phyloP scores from a whole-genome alignment of 2,113 vertebrate genomes.

The Caretta caretta region DNA sequence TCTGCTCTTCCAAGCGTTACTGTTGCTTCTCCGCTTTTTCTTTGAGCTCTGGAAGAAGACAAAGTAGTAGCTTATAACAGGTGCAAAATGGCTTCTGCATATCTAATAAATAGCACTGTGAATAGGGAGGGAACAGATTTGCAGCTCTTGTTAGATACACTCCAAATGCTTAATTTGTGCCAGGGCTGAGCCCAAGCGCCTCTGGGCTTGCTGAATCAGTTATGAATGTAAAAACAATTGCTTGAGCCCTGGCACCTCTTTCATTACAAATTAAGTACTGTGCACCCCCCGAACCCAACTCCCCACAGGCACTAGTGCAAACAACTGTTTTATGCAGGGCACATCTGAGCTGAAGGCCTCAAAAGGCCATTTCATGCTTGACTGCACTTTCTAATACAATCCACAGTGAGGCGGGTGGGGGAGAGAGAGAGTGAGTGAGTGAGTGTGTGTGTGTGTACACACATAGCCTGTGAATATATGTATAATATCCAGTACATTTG shows the following conservation, averaged over 20 bases:
- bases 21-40: not conserved
- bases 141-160: not conserved
- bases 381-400: conserved; percentile 80
- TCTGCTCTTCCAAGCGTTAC: not conserved
- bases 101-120: not conserved
- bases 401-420: conserved; percentile 6
- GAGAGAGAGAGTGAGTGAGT: not conserved
- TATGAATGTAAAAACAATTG: no score
- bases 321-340: conserved; percentile 64
- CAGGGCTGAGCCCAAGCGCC: no score
- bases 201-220: no score
- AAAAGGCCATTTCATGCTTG: conserved; percentile 83
- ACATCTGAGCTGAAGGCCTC: conserved; percentile 73
- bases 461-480: conserved; percentile 38
- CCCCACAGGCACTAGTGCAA: not conserved
- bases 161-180: not conserved
- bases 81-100: not conserved
- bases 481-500: conserved; percentile 60
- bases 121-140: not conserved
- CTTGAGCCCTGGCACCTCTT: no score
- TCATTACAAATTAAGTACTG: not conserved
- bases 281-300: not conserved
- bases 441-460: not conserved
- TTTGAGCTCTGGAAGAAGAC: not conserved
- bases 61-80: not conserved